A percentile compares a stretch with the other conserved stretches of the same genome.
Conservation (phyloP, 2,113 vertebrate species). For the Mormoops blainvillei region DNA sequence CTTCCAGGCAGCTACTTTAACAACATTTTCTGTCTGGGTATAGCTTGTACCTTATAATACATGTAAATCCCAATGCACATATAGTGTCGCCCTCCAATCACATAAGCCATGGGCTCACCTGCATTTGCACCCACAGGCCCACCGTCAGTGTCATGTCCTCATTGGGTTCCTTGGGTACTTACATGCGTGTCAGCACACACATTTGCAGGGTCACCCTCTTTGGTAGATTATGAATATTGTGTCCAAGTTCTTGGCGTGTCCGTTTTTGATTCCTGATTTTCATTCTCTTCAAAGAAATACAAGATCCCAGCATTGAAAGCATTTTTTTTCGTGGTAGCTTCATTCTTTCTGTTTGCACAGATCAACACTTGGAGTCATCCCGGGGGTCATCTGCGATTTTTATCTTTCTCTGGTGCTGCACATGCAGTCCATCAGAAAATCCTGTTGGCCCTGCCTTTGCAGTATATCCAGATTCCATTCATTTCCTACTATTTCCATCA, state of each 20-base stretch:
- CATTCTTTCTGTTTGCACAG: background rate
- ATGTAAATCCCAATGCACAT: fast-evolving
- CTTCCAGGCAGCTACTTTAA: background rate
- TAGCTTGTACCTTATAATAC: background rate
- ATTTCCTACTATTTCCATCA: background rate
- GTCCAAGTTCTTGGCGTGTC: background rate
- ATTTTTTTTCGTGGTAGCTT: background rate
- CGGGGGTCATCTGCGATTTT: background rate
- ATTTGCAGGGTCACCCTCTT: background rate
- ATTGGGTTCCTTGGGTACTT: background rate
- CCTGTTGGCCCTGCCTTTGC: background rate
- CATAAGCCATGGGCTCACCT: background rate
- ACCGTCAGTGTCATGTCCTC: background rate
- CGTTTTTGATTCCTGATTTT: background rate
- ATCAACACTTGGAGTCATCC: background rate
- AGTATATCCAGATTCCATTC: background rate
- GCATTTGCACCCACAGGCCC: background rate
- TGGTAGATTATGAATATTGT: background rate
- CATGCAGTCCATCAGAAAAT: background rate
- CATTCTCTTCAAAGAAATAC: background rate
- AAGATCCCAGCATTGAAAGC: background rate
- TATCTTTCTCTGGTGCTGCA: background rate
- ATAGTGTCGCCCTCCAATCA: background rate
- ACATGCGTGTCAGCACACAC: too few relatives aligned
- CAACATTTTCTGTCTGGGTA: background rate